Base-by-base conservation (phyloP, 53 echinoderm and acorn worm genomes). In the Apostichopus leukothele region DNA sequence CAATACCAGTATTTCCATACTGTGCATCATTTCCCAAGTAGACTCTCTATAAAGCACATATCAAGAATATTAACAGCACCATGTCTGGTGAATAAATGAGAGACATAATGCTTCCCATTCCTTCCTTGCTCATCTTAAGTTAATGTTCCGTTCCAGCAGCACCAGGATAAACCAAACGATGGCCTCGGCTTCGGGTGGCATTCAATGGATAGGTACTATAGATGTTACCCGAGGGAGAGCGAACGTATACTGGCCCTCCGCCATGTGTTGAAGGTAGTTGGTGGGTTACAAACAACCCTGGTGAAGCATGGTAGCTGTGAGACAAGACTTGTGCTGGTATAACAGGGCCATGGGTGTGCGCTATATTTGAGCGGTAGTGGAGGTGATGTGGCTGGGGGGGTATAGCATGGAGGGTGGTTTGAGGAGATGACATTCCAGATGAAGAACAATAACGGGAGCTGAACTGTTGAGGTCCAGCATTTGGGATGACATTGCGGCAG, bases 181-280 rank as follows among this genome's bases (percentile, higher is more conserved):
- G 81, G 57, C 81, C 59, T 54, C 94, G 87, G 4, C 93, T 93
- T 63, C 93, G 89, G 22, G 96, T 96, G 16, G 99, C 94, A 83
- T 95, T 99, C 76, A 96, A 76, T 11, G 99, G 94, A 75, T 96
- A 99, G 10, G 99, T 96, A 89, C 94, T 96, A 93, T 97, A 97
- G 76, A 99, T 94, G 80, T 94, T 95, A 5, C 99, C 99, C 9
- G 99, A 96, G 0, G 99, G 99, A 5, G 99, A 96, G 13, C 94
- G 93, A 27, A 99, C 92, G 67, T 99, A 99, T 7, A 99, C 94
- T 1, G 99, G 96, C 23, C 96, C 79, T 76, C 88, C 93, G 76
- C 93, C 96, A 78, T 93, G 95, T 13, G 96, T 57, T 19, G 74
- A 57, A 52, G 74, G 59, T 75, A 87, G 53, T 22, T 84, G 84